Evolutionary conservation across 2,113 vertebrate species (phyloP).

Genomic region (Gymnogyps californianus): DNA sequence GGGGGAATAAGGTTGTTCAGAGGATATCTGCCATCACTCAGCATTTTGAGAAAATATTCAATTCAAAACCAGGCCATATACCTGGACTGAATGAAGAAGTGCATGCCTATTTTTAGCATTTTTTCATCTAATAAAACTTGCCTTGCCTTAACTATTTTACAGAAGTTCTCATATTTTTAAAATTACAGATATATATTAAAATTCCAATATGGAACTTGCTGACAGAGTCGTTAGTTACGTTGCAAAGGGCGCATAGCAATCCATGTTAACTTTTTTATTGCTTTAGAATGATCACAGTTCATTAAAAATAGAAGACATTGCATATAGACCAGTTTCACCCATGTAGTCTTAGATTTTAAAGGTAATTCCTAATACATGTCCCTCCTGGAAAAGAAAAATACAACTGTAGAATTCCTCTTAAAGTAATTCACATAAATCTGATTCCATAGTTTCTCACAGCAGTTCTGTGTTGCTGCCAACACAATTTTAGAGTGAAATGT

Average conservation of each 20-base stretch:
- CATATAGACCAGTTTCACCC: neutral
- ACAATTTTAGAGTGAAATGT: neutral
- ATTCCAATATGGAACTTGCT: neutral
- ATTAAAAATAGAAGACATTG: neutral
- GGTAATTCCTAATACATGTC: neutral
- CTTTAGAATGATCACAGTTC: neutral
- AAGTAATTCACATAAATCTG: neutral
- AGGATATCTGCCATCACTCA: neutral
- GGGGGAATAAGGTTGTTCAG: accelerated
- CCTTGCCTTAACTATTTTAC: neutral
- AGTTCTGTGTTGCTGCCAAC: neutral
- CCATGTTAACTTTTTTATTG: neutral
- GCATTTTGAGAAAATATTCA: neutral
- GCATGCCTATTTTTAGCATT: neutral
- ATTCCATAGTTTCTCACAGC: neutral
- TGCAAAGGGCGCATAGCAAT: neutral
- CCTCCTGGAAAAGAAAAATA: neutral
- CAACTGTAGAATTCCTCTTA: neutral
- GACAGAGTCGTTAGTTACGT: neutral
- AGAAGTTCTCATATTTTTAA: neutral
- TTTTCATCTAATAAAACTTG: neutral
- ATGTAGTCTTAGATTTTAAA: neutral
- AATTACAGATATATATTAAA: neutral
- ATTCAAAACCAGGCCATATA: neutral
- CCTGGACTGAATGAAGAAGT: neutral